phyloP scores from a whole-genome alignment of 2,888 invertebrate genomes.

The Ommatoiulus sabulosus region DNA sequence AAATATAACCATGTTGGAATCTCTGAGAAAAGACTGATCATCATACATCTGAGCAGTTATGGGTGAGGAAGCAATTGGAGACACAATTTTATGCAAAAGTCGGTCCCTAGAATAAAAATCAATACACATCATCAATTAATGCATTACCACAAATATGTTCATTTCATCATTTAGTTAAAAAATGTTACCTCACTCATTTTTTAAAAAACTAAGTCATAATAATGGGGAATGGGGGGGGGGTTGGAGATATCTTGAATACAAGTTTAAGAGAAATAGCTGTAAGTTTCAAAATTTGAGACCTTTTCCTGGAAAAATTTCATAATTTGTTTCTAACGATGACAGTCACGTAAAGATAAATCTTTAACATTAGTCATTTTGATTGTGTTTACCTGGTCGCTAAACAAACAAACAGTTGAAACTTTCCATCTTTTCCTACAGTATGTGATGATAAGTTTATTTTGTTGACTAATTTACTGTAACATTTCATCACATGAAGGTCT shows the following conservation, averaged over 20 bases:
- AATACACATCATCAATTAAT: background rate
- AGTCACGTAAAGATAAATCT: background rate
- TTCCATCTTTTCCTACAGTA: constrained; percentile 96
- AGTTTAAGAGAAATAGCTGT: too few relatives aligned
- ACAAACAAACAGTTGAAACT: constrained; percentile 96
- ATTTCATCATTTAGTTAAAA: too few relatives aligned
- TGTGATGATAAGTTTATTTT: constrained; percentile 87
- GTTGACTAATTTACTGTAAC: constrained; percentile 89
- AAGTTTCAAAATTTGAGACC: too few relatives aligned
- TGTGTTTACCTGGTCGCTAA: constrained; percentile 85
- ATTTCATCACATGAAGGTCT: constrained; percentile 80
- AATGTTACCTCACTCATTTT: too few relatives aligned
- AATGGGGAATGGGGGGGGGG: too few relatives aligned
- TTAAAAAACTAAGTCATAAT: too few relatives aligned
- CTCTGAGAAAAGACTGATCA: constrained; percentile 93
- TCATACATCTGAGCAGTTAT: constrained; percentile 95
- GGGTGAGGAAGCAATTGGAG: constrained; percentile 89
- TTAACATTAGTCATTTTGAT: too few relatives aligned
- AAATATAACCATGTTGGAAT: constrained; percentile 85
- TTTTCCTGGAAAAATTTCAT: too few relatives aligned
- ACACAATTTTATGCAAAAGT: constrained; percentile 88
- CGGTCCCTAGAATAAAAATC: constrained; percentile 77
- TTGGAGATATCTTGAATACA: too few relatives aligned
- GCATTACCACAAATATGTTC: too few relatives aligned
- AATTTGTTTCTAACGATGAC: too few relatives aligned